Conservation (phyloP, 2,888 invertebrate genomes). For the Ariolimax columbianus region DNA sequence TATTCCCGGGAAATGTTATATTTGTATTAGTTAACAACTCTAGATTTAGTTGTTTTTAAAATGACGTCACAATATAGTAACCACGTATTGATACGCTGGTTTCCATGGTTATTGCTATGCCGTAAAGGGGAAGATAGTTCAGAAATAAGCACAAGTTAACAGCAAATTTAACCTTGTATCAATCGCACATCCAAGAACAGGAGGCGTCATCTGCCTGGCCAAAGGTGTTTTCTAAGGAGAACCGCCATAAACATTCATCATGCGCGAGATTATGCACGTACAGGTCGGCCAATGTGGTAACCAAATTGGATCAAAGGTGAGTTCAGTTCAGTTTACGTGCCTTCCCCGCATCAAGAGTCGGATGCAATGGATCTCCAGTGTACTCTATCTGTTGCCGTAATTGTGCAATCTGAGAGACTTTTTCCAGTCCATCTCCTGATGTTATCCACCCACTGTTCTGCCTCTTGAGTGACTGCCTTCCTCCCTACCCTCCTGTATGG, state of each 20-base stretch:
- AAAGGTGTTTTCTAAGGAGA: neutral
- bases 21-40: neutral
- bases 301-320: constrained; percentile 53
- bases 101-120: constrained; percentile 6
- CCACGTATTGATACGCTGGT: neutral
- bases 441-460: too few species aligned
- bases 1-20: neutral
- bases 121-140: neutral
- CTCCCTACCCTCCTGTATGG: too few species aligned
- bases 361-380: too few species aligned
- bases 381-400: too few species aligned
- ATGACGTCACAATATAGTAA: constrained; percentile 4
- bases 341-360: too few species aligned
- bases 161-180: constrained; percentile 5
- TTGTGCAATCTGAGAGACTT: too few species aligned
- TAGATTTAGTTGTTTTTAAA: neutral
- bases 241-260: constrained; percentile 19
- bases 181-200: constrained; percentile 6
- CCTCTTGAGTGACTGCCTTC: too few species aligned
- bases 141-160: neutral
- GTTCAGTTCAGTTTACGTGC: too few species aligned
- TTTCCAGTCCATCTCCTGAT: too few species aligned
- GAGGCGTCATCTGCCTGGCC: neutral
- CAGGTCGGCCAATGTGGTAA: constrained; percentile 54
- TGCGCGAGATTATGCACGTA: constrained; percentile 52